A percentile compares a stretch with the other conserved stretches of the same genome.
These are phyloP conservation scores for Temnothorax ravouxi DNA, from an alignment of 2,888 invertebrate genomes.

Conservation along the genomic window DNA sequence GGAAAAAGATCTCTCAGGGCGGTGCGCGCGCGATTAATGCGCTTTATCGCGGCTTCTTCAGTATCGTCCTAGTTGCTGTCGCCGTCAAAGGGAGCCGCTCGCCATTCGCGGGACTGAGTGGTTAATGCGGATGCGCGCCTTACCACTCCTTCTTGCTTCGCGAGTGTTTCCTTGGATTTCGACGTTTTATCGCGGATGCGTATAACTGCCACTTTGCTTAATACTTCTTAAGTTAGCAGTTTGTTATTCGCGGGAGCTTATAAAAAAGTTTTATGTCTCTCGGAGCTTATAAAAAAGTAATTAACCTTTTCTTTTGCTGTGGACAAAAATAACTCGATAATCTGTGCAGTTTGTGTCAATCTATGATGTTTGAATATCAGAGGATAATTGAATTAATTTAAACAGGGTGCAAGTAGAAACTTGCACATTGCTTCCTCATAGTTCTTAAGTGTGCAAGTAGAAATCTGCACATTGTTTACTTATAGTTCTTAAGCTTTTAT, in stretches of 20 bases:
- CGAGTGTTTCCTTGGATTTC: conserved; percentile 66
- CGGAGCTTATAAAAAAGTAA: conserved; percentile 41
- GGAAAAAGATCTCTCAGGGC: conserved; percentile 73
- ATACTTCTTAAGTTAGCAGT: conserved; percentile 32
- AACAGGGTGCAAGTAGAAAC: no score
- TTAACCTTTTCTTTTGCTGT: conserved; percentile 10
- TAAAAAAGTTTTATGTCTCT: conserved; percentile 38
- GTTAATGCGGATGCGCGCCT: conserved; percentile 71
- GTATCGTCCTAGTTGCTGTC: conserved; percentile 71
- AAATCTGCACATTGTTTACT: no score
- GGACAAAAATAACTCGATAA: conserved; percentile 15
- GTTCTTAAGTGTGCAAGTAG: no score
- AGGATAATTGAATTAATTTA: neutral
- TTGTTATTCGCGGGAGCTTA: conserved; percentile 21
- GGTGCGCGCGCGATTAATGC: conserved; percentile 78
- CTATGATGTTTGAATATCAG: neutral
- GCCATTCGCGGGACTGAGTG: conserved; percentile 54
- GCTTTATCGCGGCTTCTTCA: conserved; percentile 82
- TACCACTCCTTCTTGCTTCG: conserved; percentile 68
- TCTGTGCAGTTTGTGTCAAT: neutral
- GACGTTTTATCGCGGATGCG: conserved; percentile 36
- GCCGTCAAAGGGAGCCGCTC: conserved; percentile 80
- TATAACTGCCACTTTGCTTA: conserved; percentile 33
- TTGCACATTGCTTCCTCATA: no score
- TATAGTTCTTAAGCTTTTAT: no score